Conservation (phyloP, 2,888 invertebrate genomes). For the Lycophotia porphyrea region DNA sequence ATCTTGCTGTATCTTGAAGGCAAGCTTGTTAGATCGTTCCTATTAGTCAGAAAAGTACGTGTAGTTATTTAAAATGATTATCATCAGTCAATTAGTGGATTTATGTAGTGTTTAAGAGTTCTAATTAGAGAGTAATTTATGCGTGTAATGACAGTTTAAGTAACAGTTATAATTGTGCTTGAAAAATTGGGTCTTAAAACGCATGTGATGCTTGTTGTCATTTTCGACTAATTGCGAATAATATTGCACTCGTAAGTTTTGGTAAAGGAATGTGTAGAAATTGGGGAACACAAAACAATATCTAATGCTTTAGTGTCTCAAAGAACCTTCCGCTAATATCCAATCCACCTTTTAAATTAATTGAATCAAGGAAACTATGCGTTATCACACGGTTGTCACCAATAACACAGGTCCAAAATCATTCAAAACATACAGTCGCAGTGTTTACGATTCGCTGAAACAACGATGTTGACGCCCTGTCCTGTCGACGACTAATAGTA, state of each 20-base stretch:
- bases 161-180: conserved; percentile 26
- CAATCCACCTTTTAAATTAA: background rate
- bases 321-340: background rate
- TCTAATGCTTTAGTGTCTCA: background rate
- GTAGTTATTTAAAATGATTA: background rate
- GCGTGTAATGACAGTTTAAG: conserved; percentile 36
- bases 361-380: background rate
- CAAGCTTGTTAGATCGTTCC: conserved; percentile 27
- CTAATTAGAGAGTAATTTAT: conserved; percentile 32
- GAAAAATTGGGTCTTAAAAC: conserved; percentile 21
- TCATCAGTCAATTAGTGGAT: conserved; percentile 32
- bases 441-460: background rate
- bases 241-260: too few species aligned
- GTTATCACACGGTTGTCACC: background rate
- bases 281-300: background rate
- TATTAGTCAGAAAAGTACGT: conserved; percentile 13
- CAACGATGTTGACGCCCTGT: background rate
- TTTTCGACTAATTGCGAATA: background rate
- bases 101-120: conserved; percentile 22
- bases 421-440: background rate
- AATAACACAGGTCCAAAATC: too few species aligned
- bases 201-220: background rate
- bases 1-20: conserved; percentile 61
- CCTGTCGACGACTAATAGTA: background rate
- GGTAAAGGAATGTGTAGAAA: background rate